Evolutionary conservation across 2,888 invertebrate genomes (phyloP).

Genomic region (Agonopterix heracliana): DNA sequence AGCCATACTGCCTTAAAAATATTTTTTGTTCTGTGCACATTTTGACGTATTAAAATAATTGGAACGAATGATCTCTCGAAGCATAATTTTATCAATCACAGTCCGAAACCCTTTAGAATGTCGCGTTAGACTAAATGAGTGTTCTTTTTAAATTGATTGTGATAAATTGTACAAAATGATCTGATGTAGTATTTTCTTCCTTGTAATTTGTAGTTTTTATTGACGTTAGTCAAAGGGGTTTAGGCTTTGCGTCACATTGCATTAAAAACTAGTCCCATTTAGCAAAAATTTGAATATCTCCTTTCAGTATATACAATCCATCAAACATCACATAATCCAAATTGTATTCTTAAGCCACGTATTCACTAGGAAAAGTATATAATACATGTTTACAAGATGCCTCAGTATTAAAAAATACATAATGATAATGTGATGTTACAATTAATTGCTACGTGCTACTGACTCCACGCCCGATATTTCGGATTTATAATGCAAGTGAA

Average conservation of each 20-base stretch:
- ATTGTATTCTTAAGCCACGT: too few relatives aligned
- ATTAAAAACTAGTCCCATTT: background rate
- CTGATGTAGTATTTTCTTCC: slow-evolving; percentile 58
- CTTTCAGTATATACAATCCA: too few relatives aligned
- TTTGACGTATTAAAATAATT: background rate
- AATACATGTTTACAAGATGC: too few relatives aligned
- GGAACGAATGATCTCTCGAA: slow-evolving; percentile 26
- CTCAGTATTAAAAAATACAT: too few relatives aligned
- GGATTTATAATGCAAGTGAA: too few relatives aligned
- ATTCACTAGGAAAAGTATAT: too few relatives aligned
- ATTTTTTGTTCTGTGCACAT: background rate
- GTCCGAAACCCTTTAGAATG: background rate
- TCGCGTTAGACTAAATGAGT: slow-evolving; percentile 24
- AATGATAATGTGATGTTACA: too few relatives aligned
- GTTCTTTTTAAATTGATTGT: slow-evolving; percentile 62
- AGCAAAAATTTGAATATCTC: too few relatives aligned
- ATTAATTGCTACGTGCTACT: too few relatives aligned
- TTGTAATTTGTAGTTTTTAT: slow-evolving; percentile 49
- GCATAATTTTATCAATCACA: slow-evolving; percentile 19
- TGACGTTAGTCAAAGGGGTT: slow-evolving; percentile 46
- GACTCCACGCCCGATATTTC: too few relatives aligned
- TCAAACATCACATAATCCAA: too few relatives aligned
- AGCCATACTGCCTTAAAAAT: background rate
- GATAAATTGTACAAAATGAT: slow-evolving; percentile 71
- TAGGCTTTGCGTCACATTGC: slow-evolving; percentile 1